A percentile compares a stretch with the other conserved stretches of the same genome.
Conservation (phyloP, 1,140 invertebrate genomes). For the Drosophila sproati region DNA sequence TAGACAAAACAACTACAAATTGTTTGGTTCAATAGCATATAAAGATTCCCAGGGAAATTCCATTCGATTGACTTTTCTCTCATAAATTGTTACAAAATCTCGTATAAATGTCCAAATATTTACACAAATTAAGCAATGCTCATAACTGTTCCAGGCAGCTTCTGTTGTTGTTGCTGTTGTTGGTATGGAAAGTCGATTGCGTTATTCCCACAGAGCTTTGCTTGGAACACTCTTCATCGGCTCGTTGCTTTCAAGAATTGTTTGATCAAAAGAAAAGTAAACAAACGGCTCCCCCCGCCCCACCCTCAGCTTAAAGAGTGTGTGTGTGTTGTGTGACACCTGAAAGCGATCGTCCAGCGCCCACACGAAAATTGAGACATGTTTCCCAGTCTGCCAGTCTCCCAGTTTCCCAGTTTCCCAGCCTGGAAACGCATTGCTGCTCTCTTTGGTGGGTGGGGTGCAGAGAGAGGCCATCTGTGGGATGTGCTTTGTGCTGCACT, state of each 20-base stretch:
- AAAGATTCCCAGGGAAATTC: slow-evolving; percentile 27
- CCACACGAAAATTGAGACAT: slow-evolving; percentile 76
- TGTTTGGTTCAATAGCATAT: slow-evolving; percentile 20
- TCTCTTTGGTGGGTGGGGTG: slow-evolving; percentile 35
- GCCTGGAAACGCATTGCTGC: slow-evolving; percentile 47
- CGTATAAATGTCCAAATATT: slow-evolving; percentile 77
- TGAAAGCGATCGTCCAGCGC: slow-evolving; percentile 62
- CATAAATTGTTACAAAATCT: slow-evolving; percentile 61
- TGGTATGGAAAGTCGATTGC: slow-evolving; percentile 68
- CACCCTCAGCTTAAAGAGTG: background rate
- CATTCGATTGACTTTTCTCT: slow-evolving; percentile 33
- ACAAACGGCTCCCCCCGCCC: slow-evolving; percentile 43
- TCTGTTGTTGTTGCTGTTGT: slow-evolving; percentile 64
- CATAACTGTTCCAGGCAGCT: slow-evolving; percentile 20
- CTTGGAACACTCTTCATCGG: slow-evolving; percentile 12
- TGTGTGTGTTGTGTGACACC: slow-evolving; percentile 54
- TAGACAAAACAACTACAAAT: slow-evolving; percentile 37
- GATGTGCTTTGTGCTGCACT: slow-evolving; percentile 60
- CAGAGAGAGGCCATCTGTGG: slow-evolving; percentile 32
- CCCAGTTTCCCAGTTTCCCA: background rate
- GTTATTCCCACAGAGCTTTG: slow-evolving; percentile 75
- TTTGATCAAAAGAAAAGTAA: slow-evolving; percentile 39
- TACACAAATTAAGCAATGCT: slow-evolving; percentile 58
- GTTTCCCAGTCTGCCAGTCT: background rate
- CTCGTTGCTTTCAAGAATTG: slow-evolving; percentile 40